These are phyloP conservation scores for Tetranychus truncatus DNA, from an alignment of 2,888 invertebrate species.

Conservation along the genomic window DNA sequence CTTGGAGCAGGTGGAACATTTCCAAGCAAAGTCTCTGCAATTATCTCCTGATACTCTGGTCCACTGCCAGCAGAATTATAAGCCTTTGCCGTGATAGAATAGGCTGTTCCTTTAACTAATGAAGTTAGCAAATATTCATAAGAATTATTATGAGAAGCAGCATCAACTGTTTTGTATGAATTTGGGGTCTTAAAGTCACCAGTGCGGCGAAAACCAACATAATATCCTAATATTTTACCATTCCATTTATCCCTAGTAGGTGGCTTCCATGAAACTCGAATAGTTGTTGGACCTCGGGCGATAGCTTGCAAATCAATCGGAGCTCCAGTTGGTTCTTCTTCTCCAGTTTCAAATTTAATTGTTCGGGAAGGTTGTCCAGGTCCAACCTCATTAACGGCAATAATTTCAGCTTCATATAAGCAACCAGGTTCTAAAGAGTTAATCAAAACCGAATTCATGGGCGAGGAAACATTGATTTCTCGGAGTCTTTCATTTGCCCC, in stretches of 20 bases:
- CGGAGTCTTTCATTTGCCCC: slow-evolving; percentile 24
- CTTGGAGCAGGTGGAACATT: slow-evolving; percentile 28
- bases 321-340: slow-evolving; percentile 27
- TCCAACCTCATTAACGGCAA: slow-evolving; percentile 28
- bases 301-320: slow-evolving; percentile 26
- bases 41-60: slow-evolving; percentile 25
- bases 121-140: slow-evolving; percentile 26
- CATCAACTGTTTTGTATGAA: slow-evolving; percentile 22
- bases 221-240: slow-evolving; percentile 27
- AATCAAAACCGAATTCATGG: slow-evolving; percentile 19
- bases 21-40: slow-evolving; percentile 26
- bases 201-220: slow-evolving; percentile 22
- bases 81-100: slow-evolving; percentile 27
- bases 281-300: slow-evolving; percentile 24
- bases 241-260: slow-evolving; percentile 27
- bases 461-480: slow-evolving; percentile 26
- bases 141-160: neutral
- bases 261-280: slow-evolving; percentile 26
- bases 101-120: slow-evolving; percentile 26
- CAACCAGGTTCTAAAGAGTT: slow-evolving; percentile 26
- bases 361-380: slow-evolving; percentile 26
- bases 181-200: neutral
- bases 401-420: slow-evolving; percentile 25
- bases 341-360: slow-evolving; percentile 26
- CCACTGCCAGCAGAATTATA: slow-evolving; percentile 28